These are phyloP conservation scores for Eutolmus rufibarbis DNA, from an alignment of 2,888 invertebrate species.

Conservation along the genomic window DNA sequence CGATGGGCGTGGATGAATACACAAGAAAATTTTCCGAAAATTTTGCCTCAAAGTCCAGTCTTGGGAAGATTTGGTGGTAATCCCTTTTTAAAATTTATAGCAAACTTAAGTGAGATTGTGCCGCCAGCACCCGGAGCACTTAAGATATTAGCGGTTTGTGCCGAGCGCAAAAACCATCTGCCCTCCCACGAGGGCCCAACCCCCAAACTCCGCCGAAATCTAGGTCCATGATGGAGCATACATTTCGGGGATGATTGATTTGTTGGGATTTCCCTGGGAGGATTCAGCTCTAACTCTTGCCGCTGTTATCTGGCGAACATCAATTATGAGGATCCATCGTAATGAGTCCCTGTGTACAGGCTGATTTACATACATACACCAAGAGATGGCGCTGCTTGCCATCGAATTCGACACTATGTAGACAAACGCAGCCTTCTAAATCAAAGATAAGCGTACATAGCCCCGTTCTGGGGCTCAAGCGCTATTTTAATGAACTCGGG, in stretches of 20 bases:
- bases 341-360: slow-evolving; percentile 2
- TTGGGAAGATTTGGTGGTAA: slow-evolving; percentile 2
- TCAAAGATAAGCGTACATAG: neutral
- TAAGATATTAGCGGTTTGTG: slow-evolving; percentile 43
- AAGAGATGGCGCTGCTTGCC: neutral
- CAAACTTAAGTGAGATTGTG: neutral
- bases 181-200: neutral
- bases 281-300: slow-evolving; percentile 19
- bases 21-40: neutral
- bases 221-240: slow-evolving; percentile 40
- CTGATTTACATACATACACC: neutral
- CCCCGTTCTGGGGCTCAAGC: neutral
- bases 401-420: neutral
- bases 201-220: neutral
- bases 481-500: neutral
- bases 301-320: neutral
- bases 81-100: slow-evolving; percentile 31
- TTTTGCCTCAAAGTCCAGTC: neutral
- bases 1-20: neutral
- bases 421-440: neutral
- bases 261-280: slow-evolving; percentile 6
- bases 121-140: slow-evolving; percentile 30
- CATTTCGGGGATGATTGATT: slow-evolving; percentile 43
- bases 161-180: slow-evolving; percentile 32
- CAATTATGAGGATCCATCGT: slow-evolving; percentile 16